These are phyloP conservation scores for Kryphioiulus occultus DNA, from an alignment of 2,888 invertebrate genomes.

Conservation along the genomic window DNA sequence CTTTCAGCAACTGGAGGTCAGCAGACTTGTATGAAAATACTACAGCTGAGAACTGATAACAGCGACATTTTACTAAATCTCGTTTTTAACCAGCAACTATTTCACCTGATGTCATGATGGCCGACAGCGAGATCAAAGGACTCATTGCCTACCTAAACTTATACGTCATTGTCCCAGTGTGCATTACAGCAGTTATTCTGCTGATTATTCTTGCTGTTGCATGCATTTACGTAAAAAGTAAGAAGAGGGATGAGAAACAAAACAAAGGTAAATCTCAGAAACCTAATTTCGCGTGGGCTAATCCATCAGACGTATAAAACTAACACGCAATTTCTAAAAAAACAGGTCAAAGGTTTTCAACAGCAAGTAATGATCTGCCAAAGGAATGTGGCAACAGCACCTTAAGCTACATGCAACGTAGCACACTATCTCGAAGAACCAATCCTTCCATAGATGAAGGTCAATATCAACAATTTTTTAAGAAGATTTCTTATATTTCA, in stretches of 20 bases:
- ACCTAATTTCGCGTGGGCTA: not conserved
- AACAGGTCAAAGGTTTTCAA: conserved; percentile 41
- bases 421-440: not conserved
- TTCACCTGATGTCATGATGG: conserved; percentile 30
- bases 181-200: conserved; percentile 15
- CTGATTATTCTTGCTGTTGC: conserved; percentile 29
- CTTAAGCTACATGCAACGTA: conserved; percentile 45
- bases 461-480: not conserved
- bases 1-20: not conserved
- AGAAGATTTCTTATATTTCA: too few relatives aligned
- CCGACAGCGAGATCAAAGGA: conserved; percentile 7
- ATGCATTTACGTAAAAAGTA: conserved; percentile 13
- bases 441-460: not conserved
- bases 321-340: not conserved
- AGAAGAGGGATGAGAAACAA: not conserved
- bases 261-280: conserved; percentile 14
- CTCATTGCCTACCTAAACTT: conserved; percentile 28
- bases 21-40: not conserved
- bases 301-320: not conserved
- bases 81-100: conserved; percentile 10
- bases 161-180: conserved; percentile 42
- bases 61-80: not conserved
- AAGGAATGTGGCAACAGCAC: not conserved
- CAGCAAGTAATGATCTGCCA: not conserved
- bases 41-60: not conserved